A percentile compares a stretch with the other conserved stretches of the same genome.
Conservation (phyloP, 2,888 invertebrate genomes). For the Notocelia uddmanniana region DNA sequence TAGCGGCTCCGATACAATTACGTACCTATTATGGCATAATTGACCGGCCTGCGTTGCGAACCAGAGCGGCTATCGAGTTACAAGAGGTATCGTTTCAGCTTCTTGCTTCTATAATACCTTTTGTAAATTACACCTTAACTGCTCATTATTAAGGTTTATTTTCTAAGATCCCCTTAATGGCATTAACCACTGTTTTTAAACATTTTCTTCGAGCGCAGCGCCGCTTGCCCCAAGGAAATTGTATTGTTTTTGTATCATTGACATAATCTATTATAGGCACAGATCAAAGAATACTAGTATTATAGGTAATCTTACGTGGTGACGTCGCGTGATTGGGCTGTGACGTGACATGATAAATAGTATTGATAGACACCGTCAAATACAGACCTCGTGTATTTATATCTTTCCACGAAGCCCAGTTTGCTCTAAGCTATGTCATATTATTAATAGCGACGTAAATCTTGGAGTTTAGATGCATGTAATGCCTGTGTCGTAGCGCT, state of each 20-base stretch:
- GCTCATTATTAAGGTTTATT: not conserved
- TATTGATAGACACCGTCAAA: conserved; percentile 27
- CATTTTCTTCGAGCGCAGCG: conserved; percentile 28
- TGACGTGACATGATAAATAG: conserved; percentile 43
- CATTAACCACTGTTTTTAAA: not conserved
- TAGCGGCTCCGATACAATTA: conserved; percentile 21
- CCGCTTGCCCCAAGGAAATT: conserved; percentile 23
- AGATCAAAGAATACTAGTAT: too few relatives aligned
- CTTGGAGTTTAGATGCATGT: conserved; percentile 16
- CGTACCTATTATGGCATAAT: conserved; percentile 40
- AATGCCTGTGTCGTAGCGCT: not conserved
- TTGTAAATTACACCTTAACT: conserved; percentile 2
- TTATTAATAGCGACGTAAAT: conserved; percentile 33
- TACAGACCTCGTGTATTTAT: conserved; percentile 13
- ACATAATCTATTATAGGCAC: conserved; percentile 45
- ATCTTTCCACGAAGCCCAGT: conserved; percentile 17
- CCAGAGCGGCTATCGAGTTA: conserved; percentile 37
- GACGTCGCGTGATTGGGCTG: conserved; percentile 42
- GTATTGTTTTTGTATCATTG: conserved; percentile 44
- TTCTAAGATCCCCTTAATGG: not conserved
- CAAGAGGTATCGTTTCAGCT: conserved; percentile 22
- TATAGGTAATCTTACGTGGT: conserved; percentile 41
- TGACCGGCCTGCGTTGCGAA: conserved; percentile 35
- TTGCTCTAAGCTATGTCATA: conserved; percentile 24
- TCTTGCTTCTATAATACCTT: not conserved